A percentile compares a stretch with the other conserved stretches of the same genome.
These are phyloP conservation scores for Plebejus melissa DNA, from an alignment of 2,888 invertebrate species.

Conservation along the genomic window DNA sequence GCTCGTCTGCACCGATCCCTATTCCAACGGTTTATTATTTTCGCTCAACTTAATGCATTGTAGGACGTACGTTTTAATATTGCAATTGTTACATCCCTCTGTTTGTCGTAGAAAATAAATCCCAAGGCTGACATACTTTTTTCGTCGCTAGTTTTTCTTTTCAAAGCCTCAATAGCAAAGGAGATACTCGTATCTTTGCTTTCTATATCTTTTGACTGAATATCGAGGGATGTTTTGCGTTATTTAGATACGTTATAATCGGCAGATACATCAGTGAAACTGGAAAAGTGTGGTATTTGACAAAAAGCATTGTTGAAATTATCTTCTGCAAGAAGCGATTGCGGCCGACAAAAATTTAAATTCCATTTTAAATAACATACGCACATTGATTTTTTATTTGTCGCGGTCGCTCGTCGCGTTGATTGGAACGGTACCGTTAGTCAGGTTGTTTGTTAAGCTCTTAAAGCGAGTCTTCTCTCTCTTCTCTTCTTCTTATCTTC, in stretches of 20 bases:
- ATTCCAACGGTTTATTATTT: constrained; percentile 1
- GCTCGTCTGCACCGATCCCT: background rate
- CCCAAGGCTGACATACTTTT: background rate
- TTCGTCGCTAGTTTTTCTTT: background rate
- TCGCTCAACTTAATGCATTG: constrained; percentile 6
- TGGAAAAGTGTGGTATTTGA: too few species aligned
- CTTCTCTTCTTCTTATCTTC: background rate
- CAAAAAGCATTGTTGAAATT: too few species aligned
- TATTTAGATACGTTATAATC: too few species aligned
- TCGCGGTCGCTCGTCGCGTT: too few species aligned
- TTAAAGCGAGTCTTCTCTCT: background rate
- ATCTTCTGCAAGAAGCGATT: too few species aligned
- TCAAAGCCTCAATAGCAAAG: background rate
- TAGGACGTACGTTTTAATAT: constrained; percentile 7
- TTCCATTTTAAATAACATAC: too few species aligned
- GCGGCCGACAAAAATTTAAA: too few species aligned
- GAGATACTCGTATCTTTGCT: background rate
- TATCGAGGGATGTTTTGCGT: background rate
- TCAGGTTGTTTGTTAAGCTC: background rate
- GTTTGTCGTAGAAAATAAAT: background rate
- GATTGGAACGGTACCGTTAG: too few species aligned
- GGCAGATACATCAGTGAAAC: too few species aligned
- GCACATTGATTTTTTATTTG: too few species aligned
- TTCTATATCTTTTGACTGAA: background rate
- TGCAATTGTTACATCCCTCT: background rate